Evolutionary conservation across 2,888 invertebrate genomes (phyloP), one percentile per base, ranked within the genome.

Genomic region (Xestia ashworthii): DNA sequence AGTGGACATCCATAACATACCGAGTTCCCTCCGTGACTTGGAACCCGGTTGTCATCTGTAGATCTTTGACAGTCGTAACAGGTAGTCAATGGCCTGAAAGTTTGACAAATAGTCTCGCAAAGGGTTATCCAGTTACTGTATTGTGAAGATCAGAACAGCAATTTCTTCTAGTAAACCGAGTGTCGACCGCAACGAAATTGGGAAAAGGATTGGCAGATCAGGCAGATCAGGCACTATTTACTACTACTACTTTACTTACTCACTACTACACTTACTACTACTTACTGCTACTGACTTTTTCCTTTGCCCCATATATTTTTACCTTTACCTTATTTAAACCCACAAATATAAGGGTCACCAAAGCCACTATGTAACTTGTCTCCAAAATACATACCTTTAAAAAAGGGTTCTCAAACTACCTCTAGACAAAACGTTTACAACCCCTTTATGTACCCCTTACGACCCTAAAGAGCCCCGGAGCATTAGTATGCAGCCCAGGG

Each of bases 401-500:
- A 84, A 81, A 81, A 83, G 71, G 74, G 70, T 71, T 55, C 32
- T 19, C 41, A n/a, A 67, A 76, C 65, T 69, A 71, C 78, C 66
- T 69, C 48, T 46, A 82, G 84, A 80, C 84, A 80, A 82, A 84
- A 82, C 81, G 68, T 32, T 84, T 72, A 82, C 80, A 53, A 74
- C 62, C 79, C 72, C 60, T 74, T 69, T 70, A 84, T 62, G 41
- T 48, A 68, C 82, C 77, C 65, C 44, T 74, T 14, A 75, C 38
- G 65, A 48, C 46, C 68, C 71, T 71, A 25, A 69, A 73, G 46
- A 65, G 67, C 44, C 38, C 64, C 67, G 9, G 19, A 32, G 16
- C 60, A 88, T 88, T 79, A 88, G 84, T 88, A 88, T 88, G 84
- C 85, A 55, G 74, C 53, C 68, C 62, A 11, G 62, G 46, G 3